Evolutionary conservation across 2,113 vertebrate genomes (phyloP).

Genomic region (Thermophis baileyi): DNA sequence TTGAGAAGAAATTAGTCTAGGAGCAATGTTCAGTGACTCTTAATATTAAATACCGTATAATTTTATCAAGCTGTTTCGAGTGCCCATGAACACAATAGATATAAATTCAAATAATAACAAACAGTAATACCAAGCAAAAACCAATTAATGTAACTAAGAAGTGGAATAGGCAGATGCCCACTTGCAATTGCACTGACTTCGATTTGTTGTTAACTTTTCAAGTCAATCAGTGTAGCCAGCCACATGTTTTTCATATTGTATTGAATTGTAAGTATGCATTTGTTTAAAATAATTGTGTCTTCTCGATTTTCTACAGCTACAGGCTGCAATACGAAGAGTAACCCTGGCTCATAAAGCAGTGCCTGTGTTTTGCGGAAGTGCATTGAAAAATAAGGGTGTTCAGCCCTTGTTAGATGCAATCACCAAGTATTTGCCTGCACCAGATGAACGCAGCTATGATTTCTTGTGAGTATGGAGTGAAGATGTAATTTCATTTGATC

Average conservation of each 20-base stretch:
- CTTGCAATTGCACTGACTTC: not conserved
- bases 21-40: not conserved
- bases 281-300: not conserved
- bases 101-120: not conserved
- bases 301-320: slow-evolving; percentile 70
- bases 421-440: slow-evolving; percentile 84
- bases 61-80: not conserved
- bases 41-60: not conserved
- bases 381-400: slow-evolving; percentile 91
- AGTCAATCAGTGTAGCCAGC: not conserved
- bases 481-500: not conserved
- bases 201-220: not conserved
- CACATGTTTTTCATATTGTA: not conserved
- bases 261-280: not conserved
- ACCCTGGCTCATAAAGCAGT: slow-evolving; percentile 84
- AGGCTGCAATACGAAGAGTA: slow-evolving; percentile 81
- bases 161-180: not conserved
- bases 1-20: not conserved
- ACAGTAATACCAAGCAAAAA: not conserved
- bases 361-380: slow-evolving; percentile 91
- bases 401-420: slow-evolving; percentile 91
- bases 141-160: not conserved
- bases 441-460: slow-evolving; percentile 79
- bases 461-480: slow-evolving; percentile 80
- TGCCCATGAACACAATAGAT: not conserved